Evolutionary conservation across 1,140 invertebrate species (phyloP), one percentile per base, ranked within the genome.

Genomic region (Rhopalosiphum padi): DNA sequence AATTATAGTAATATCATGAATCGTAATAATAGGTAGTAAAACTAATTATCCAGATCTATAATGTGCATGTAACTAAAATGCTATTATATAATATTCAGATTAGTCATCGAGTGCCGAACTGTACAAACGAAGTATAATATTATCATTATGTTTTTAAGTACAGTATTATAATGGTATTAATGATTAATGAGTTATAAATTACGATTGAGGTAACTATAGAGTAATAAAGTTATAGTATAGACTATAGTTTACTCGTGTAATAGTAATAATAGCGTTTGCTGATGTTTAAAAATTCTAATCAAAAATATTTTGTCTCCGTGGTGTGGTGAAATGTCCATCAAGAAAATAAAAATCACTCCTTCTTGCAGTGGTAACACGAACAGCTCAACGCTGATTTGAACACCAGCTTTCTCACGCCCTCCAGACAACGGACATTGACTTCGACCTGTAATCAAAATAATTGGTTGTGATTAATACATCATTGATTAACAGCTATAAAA

Each of bases 321-420:
- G 35, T 55, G 35, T 55, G 18, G 11, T 37, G 22, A 53, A 30
- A 55, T 89, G 37, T 11, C 7, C 8, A 89, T 15, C 35, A 25
- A 53, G 53, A 89, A 55, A 11, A 53, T 55, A 55, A 53, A 55
- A 30, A 43, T 95, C 91, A 98, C 94, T 97, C 97, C 95, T 98
- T 98, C 95, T 98, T 97, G 95, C 97, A 98, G 95, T 98, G 97
- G 94, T 97, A 98, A 95, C 98, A 98, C 21, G 97, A 96, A 95
- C 98, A 98, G n/a, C 96, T 96, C 90, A 97, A 96, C 7, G 98
- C 98, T 5, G 97, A 98, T 95, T 98, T 98, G 95, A 98, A 98
- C 51, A 97, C 96, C 86, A 98, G 95, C 94, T 97, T 97, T 94
- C 97, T 96, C 93, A 97, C 96, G 6, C 97, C 98, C 37, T 97